A percentile compares a stretch with the other conserved stretches of the same genome.
phyloP scores from a whole-genome alignment of 2,888 invertebrate genomes.

The Drosophila sordidapex region DNA sequence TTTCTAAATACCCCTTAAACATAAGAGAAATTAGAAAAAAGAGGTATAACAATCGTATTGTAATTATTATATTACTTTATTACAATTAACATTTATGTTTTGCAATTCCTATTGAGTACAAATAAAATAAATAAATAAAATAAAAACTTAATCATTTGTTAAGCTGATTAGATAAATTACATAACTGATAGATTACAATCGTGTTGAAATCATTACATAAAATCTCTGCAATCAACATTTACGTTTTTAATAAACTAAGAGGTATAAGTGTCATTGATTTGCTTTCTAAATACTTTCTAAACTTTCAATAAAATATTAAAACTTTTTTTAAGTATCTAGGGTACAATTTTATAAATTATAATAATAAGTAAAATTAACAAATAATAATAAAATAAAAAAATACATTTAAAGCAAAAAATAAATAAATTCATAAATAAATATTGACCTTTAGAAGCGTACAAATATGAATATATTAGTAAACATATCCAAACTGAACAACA shows the following conservation, averaged over 20 bases:
- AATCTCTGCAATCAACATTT: neutral
- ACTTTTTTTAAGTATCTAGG: no score
- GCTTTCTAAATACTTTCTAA: no score
- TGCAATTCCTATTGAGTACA: neutral
- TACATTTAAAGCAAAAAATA: no score
- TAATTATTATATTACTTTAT: neutral
- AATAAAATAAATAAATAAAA: neutral
- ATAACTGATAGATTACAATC: neutral
- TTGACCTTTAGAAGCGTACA: neutral
- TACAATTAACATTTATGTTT: neutral
- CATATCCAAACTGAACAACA: neutral
- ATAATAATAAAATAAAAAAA: no score
- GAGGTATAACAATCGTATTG: neutral
- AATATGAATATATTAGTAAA: neutral
- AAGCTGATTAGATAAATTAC: neutral
- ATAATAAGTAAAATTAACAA: no score
- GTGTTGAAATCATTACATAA: neutral
- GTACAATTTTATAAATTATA: no score
- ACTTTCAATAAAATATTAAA: no score
- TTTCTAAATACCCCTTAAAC: neutral
- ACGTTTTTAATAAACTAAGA: neutral
- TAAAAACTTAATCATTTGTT: neutral
- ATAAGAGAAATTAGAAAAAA: neutral
- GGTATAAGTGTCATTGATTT: no score
- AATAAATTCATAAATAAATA: no score